Base-by-base conservation (phyloP, 2,888 invertebrate genomes). In the Parnassius apollo region DNA sequence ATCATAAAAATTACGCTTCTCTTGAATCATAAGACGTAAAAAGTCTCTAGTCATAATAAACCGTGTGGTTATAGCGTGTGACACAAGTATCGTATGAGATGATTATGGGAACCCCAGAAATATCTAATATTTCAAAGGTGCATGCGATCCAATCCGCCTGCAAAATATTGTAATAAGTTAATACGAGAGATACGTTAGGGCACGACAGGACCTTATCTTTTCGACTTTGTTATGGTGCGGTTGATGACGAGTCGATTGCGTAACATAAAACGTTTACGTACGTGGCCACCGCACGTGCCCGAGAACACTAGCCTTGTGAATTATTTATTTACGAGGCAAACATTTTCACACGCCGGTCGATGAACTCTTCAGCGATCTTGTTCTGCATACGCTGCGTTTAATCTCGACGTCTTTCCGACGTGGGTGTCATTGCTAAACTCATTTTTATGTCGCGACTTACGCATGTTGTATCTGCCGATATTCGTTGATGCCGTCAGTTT, bases 281-380 rank as follows among this genome's bases (percentile, higher is more conserved):
- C 71, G 75, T 69, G 83, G 77, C 77, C 81, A 77, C 71, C 82
- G 87, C 91, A 88, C 90, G 91, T 89, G 88, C 82, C 85, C 79
- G 82, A 86, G 87, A 89, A 88, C 88, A 90, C 91, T 90, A 91
- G 91, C 91, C 91, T 91, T 91, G 91, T 91, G 91, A 91, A 91
- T 91, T 91, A 91, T 91, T 91, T 91, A 91, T 91, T 91, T 91
- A 90, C 91, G 91, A 90, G 78, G 76, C 88, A 48, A 88, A 88
- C 90, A 90, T 91, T 90, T 90, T 91, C 91, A 89, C 91, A 91
- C 91, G 91, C 85, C 87, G 91, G 91, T 90, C 91, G 85, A 82
- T 73, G 91, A 91, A 87, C 91, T 86, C 86, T 84, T 45, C 53
- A 11, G 81, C 88, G 88, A 86, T 91, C 90, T 91, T 89, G 89